Evolutionary conservation across 2,113 vertebrate species (phyloP), one percentile per base, ranked within the genome.

Genomic region (Rhodinocichla rosea): DNA sequence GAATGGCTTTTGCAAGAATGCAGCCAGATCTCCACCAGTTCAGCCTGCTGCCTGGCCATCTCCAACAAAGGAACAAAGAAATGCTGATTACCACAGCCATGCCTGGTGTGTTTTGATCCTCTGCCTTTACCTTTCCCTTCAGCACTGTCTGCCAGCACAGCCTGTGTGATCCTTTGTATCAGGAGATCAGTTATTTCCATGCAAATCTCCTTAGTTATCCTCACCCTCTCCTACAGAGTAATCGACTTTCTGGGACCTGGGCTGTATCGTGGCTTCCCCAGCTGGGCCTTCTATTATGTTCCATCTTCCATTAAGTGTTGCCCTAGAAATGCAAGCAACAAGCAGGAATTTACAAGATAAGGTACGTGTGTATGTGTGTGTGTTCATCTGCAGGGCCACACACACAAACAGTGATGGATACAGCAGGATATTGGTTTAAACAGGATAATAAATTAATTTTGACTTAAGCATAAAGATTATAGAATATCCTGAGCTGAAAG

Each of bases 111-210:
- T 15, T 62, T 56, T 50, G 44, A 53, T 39, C 70, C 76, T 45
- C 57, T 68, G 57, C 5, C 62, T 49, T 39, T 37, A 64, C 91
- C 91, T 86, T 60, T 75, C 49, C 53, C 45, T 60, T 16, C 76
- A 42, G 84, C 6, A 0, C 50, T 37, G 44, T 11, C 86, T 83
- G 79, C 89, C 18, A 8, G 64, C 87, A 32, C 35, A 13, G 82
- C 4, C 76, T 6, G 19, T 39, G 76, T 27, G 87, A 73, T 76
- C 89, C 76, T 39, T n/a, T 22, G 1, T 27, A 11, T 50, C 91
- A 18, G 81, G 39, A 87, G 32, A 85, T 79, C 73, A 49, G 78
- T n/a, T 33, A 85, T 90, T 83, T 42, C 89, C 93, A 77, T 65
- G 90, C 93, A 82, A 65, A 89, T 62, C 91, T 87, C 67, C 56